phyloP scores from a whole-genome alignment of 2,888 invertebrate genomes.

The Sinopyrophorus schimmeli region DNA sequence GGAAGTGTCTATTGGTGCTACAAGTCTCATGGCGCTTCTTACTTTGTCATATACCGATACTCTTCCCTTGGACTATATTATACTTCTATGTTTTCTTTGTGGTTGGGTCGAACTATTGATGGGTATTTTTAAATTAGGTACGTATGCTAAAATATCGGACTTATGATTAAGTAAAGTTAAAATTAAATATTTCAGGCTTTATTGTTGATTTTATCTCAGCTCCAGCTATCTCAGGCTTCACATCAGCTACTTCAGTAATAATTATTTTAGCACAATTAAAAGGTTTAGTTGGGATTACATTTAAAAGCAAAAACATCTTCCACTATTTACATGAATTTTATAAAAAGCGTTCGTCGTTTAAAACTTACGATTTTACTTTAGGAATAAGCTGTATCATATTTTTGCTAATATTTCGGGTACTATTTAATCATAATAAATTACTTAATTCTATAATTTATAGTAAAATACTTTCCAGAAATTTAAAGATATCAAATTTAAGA shows the following conservation, averaged over 20 bases:
- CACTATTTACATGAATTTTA: conserved; percentile 62
- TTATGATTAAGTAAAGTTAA: not conserved
- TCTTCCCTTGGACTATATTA: conserved; percentile 71
- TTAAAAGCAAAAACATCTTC: conserved; percentile 68
- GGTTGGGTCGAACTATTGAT: conserved; percentile 78
- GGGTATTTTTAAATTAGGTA: conserved; percentile 82
- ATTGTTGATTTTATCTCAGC: conserved; percentile 82
- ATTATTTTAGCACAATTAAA: conserved; percentile 76
- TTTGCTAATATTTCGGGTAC: conserved; percentile 70
- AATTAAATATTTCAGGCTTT: conserved; percentile 65
- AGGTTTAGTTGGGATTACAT: conserved; percentile 71
- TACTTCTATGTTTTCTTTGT: conserved; percentile 75
- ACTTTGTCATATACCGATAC: conserved; percentile 73
- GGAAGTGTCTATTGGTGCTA: conserved; percentile 89
- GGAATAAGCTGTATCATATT: conserved; percentile 67
- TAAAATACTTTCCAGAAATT: conserved; percentile 67
- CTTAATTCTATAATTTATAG: not conserved
- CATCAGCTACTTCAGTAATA: conserved; percentile 80
- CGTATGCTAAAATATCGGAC: too few species aligned
- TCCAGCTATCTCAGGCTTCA: conserved; percentile 82
- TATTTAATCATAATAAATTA: not conserved
- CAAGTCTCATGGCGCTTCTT: conserved; percentile 88
- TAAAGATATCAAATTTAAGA: conserved; percentile 60
- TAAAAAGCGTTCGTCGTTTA: conserved; percentile 58
- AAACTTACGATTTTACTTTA: conserved; percentile 65